Percentiles rank a stretch among this genome's conserved stretches.
These are phyloP conservation scores for Apus apus DNA, from an alignment of 2,113 vertebrate genomes.

Conservation along the genomic window DNA sequence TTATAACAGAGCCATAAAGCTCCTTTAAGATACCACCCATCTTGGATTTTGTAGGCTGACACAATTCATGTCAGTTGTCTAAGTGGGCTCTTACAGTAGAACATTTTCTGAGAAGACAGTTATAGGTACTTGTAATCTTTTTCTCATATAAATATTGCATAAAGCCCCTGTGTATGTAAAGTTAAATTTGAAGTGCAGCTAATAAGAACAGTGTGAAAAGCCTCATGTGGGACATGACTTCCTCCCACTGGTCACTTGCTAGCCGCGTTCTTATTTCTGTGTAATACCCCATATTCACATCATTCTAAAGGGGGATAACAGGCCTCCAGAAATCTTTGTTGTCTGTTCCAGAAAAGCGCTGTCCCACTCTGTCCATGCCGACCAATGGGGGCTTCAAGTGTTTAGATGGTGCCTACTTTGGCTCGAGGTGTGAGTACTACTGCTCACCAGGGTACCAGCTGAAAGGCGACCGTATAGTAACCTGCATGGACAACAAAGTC, in stretches of 20 bases:
- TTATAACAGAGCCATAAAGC: background rate
- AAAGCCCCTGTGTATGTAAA: background rate
- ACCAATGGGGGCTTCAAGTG: conserved; percentile 92
- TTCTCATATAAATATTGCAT: background rate
- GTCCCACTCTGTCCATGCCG: conserved; percentile 87
- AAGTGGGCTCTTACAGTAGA: background rate
- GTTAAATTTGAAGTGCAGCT: background rate
- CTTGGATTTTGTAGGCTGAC: background rate
- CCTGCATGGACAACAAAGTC: conserved; percentile 85
- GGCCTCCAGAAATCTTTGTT: background rate
- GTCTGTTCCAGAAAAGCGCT: conserved; percentile 87
- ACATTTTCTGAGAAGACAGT: background rate
- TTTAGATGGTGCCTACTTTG: conserved; percentile 92
- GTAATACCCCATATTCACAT: rapidly evolving
- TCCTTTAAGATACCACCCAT: background rate
- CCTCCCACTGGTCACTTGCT: background rate
- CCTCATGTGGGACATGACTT: background rate
- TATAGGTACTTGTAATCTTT: background rate
- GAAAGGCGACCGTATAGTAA: conserved; percentile 86
- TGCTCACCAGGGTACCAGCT: conserved; percentile 91
- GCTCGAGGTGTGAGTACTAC: conserved; percentile 93
- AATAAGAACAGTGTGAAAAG: background rate
- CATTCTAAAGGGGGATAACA: background rate
- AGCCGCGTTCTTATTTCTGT: background rate
- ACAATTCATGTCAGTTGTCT: background rate